phyloP scores from a whole-genome alignment of 2,888 invertebrate genomes.

The Hypena proboscidalis region DNA sequence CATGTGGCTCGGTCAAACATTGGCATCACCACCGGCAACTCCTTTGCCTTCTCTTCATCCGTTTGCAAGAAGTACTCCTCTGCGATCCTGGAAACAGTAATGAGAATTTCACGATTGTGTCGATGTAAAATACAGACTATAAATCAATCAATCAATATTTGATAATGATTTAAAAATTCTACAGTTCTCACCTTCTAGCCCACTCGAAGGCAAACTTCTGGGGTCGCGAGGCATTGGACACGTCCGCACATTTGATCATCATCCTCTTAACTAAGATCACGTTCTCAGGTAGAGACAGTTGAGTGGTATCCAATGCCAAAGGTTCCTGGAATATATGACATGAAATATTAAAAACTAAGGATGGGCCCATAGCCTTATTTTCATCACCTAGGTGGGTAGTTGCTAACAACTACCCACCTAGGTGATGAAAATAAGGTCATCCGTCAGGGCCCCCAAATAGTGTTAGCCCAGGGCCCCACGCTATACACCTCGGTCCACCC shows the following conservation, averaged over 20 bases:
- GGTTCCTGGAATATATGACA: conserved; percentile 63
- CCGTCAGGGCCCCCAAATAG: too few relatives aligned
- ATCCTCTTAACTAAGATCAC: conserved; percentile 95
- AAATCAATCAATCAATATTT: too few relatives aligned
- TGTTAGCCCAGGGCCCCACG: too few relatives aligned
- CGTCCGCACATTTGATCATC: conserved; percentile 99
- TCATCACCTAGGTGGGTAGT: too few relatives aligned
- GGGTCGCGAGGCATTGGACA: conserved; percentile 97
- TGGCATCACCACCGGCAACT: conserved; percentile 98
- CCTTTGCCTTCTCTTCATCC: conserved; percentile 96
- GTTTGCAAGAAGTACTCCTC: conserved; percentile 99
- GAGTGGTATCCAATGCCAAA: conserved; percentile 72
- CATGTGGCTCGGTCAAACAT: conserved; percentile 98
- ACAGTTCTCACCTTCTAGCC: conserved; percentile 88
- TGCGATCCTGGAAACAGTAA: conserved; percentile 89
- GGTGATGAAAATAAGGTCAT: too few relatives aligned
- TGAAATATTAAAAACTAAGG: too few relatives aligned
- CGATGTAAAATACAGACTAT: background rate
- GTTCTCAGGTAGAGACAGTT: conserved; percentile 90
- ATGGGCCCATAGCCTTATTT: too few relatives aligned
- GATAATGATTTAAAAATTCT: background rate
- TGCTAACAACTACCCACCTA: too few relatives aligned
- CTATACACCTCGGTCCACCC: too few relatives aligned
- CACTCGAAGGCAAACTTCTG: conserved; percentile 94
- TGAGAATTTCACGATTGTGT: background rate